Base-by-base conservation (phyloP, 2,888 invertebrate species). In the Limnephilus rhombicus region DNA sequence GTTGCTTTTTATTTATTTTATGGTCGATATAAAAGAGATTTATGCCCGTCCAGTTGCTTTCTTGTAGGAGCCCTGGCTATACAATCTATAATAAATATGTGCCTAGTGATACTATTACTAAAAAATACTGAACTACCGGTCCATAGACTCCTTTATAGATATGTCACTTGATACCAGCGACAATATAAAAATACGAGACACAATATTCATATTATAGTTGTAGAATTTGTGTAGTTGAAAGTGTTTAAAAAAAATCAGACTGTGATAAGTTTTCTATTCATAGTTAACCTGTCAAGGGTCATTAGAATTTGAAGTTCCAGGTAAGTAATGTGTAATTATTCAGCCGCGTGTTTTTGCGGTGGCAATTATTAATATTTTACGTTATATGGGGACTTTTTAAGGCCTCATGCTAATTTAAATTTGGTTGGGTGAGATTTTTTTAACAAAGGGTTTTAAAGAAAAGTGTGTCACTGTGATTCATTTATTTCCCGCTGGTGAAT, bases 401-500 rank as follows among this genome's bases (percentile, higher is more conserved):
- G 18, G 83, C 37, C 24, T 7, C 83, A 37, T 80, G 88, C 80
- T 88, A 88, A 80, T 88, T 88, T 80, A 68, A 88, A 34, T 24
- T 80, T 80, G 37, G 15, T 88, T 11, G 41, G 68, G 0, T 15
- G 80, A 24, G 68, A 24, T 88, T 88, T 85, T 85, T 80, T 88
- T 68, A 86, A 80, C 88, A 80, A 34, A 37, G 88, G 80, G n/a
- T 88, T 88, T 80, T 80, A 68, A 88, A n/a, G 53, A 80, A 34
- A 88, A 80, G 88, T 88, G 88, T 88, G 88, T 88, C 88, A 88
- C 88, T 80, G 49, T 80, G 80, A 68, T 11, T 34, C 88, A 37
- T 88, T 88, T 80, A 88, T 88, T 68, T 88, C 31, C 80, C 88
- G 3, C n/a, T 9, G 1, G 68, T 24, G 68, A 31, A 29, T 53